A percentile compares a stretch with the other conserved stretches of the same genome.
These are phyloP conservation scores for Meloidogyne chitwoodi DNA, from an alignment of 1,140 invertebrate genomes.

Conservation along the genomic window DNA sequence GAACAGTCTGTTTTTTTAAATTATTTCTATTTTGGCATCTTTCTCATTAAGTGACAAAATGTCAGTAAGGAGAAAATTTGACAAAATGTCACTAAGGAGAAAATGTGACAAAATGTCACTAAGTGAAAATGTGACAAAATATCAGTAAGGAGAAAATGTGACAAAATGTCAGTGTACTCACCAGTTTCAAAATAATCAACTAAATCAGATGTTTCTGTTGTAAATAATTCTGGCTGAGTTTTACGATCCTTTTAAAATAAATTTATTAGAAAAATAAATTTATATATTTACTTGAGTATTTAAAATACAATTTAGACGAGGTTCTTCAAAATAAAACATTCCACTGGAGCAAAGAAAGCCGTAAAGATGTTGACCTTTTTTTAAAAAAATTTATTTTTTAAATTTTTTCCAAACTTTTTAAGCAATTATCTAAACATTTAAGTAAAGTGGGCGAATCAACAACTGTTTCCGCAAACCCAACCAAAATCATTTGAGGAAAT, in stretches of 20 bases:
- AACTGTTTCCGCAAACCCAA: conserved; percentile 59
- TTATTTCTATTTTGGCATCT: neutral
- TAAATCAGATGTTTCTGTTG: conserved; percentile 56
- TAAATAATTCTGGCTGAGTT: conserved; percentile 54
- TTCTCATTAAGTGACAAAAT: neutral
- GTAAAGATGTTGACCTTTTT: conserved; percentile 36
- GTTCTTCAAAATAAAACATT: conserved; percentile 58
- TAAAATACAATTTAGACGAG: neutral
- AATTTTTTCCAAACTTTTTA: conserved; percentile 36
- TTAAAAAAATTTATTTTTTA: neutral
- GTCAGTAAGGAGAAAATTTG: neutral
- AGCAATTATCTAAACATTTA: conserved; percentile 58
- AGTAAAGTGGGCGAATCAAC: conserved; percentile 51
- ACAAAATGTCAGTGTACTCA: neutral
- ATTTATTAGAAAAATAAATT: conserved; percentile 55
- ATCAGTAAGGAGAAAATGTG: neutral
- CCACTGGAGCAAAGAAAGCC: conserved; percentile 54
- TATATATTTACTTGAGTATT: neutral
- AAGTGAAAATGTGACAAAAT: neutral
- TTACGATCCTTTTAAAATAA: conserved; percentile 46
- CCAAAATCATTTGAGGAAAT: conserved; percentile 59
- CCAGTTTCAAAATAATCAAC: conserved; percentile 59
- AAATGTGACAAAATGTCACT: neutral
- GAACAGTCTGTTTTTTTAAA: neutral
- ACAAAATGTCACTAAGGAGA: neutral